Percentiles rank a stretch among this genome's conserved stretches.
Conservation (phyloP, 1,140 invertebrate species). For the Tetraneura akinire region DNA sequence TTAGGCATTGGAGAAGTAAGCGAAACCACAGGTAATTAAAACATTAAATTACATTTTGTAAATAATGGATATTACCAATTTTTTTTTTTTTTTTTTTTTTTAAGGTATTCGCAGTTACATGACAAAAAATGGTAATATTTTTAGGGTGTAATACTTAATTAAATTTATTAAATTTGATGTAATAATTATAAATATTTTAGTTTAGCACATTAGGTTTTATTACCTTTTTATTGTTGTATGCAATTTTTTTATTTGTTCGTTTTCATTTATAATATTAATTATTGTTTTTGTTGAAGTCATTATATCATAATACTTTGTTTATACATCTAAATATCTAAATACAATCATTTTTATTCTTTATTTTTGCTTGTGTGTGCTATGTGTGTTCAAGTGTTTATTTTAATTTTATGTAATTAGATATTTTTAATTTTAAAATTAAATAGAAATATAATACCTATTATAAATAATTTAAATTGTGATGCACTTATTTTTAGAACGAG, state of each 20-base stretch:
- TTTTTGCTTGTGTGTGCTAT: background rate
- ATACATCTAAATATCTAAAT: too few relatives aligned
- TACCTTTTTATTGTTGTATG: background rate
- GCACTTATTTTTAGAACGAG: background rate
- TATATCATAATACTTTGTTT: background rate
- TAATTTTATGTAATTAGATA: background rate
- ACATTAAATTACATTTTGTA: too few relatives aligned
- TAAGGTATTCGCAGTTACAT: conserved; percentile 36
- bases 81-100: background rate
- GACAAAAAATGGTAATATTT: conserved; percentile 45
- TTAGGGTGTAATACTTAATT: background rate
- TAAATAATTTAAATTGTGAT: background rate
- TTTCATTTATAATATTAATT: conserved; percentile 21
- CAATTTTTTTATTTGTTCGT: background rate
- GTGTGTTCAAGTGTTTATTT: too few relatives aligned
- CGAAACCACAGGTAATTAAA: conserved; percentile 18
- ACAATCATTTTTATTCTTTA: background rate
- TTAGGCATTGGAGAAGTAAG: conserved; percentile 23
- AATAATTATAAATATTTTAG: background rate
- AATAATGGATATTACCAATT: too few relatives aligned
- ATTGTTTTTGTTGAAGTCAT: conserved; percentile 28
- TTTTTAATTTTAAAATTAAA: background rate
- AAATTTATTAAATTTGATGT: background rate
- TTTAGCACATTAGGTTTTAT: background rate
- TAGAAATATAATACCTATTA: background rate